Percentiles rank a stretch among this genome's conserved stretches.
phyloP scores from a whole-genome alignment of 2,888 invertebrate species.

The Nymphalis urticae region DNA sequence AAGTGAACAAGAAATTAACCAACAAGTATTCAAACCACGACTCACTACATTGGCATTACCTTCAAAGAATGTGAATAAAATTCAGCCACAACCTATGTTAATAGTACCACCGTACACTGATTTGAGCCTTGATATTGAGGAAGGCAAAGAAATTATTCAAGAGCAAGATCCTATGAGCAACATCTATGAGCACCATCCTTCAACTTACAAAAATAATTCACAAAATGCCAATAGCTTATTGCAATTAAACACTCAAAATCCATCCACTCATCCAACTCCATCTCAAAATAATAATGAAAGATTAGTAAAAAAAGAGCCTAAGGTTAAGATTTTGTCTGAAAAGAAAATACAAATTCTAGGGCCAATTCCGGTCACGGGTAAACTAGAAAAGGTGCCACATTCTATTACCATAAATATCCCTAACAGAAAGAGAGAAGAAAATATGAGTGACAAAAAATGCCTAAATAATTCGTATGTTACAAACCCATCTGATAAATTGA shows the following conservation, averaged over 20 bases:
- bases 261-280: background rate
- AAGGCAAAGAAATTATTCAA: slow-evolving; percentile 22
- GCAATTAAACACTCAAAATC: slow-evolving; percentile 3
- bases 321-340: slow-evolving; percentile 65
- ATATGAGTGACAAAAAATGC: slow-evolving; percentile 1
- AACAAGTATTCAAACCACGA: slow-evolving; percentile 22
- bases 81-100: slow-evolving; percentile 33
- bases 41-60: slow-evolving; percentile 20
- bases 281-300: slow-evolving; percentile 7
- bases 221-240: slow-evolving; percentile 4
- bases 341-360: slow-evolving; percentile 56
- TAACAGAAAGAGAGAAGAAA: slow-evolving; percentile 33
- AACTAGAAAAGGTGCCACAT: slow-evolving; percentile 57
- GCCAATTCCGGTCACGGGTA: slow-evolving; percentile 50
- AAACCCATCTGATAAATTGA: slow-evolving; percentile 21
- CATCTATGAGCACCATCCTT: background rate
- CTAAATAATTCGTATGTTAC: background rate
- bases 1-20: slow-evolving; percentile 31
- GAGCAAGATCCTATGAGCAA: slow-evolving; percentile 16
- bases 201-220: background rate
- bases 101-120: slow-evolving; percentile 37
- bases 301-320: slow-evolving; percentile 42
- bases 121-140: slow-evolving; percentile 23
- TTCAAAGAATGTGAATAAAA: slow-evolving; percentile 28
- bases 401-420: slow-evolving; percentile 50